Conservation (phyloP, 1,140 invertebrate species). For the Eciton burchellii region DNA sequence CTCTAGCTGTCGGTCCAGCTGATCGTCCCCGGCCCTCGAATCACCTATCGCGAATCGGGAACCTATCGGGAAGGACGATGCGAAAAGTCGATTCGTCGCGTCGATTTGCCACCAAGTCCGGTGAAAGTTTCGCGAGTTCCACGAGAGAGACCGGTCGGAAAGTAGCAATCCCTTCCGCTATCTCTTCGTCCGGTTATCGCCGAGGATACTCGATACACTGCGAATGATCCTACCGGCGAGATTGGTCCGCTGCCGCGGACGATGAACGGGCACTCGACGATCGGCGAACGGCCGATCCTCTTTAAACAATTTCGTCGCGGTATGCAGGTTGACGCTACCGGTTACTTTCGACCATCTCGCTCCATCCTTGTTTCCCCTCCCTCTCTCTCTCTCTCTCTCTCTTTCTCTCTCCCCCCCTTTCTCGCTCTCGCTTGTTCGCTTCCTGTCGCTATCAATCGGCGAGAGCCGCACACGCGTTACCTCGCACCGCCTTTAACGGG, state of each 20-base stretch:
- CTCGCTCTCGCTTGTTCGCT: conserved; percentile 34
- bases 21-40: conserved; percentile 53
- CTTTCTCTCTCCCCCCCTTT: not conserved
- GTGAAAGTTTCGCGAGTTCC: conserved; percentile 25
- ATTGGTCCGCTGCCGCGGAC: not conserved
- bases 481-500: conserved; percentile 74
- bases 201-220: conserved; percentile 66
- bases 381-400: not conserved
- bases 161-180: not conserved
- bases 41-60: conserved; percentile 61
- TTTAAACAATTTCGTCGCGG: conserved; percentile 45
- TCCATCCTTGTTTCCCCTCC: conserved; percentile 21
- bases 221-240: conserved; percentile 63
- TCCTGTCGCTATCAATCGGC: conserved; percentile 69
- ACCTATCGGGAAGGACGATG: too few relatives aligned
- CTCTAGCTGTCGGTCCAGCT: not conserved
- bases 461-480: conserved; percentile 66
- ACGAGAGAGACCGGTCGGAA: conserved; percentile 11
- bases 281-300: not conserved
- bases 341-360: conserved; percentile 62
- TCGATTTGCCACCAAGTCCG: conserved; percentile 63
- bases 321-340: conserved; percentile 61
- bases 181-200: conserved; percentile 31
- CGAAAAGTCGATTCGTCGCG: too few relatives aligned
- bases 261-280: not conserved